These are phyloP conservation scores for Apamea epomidion DNA, from an alignment of 2,888 invertebrate genomes.

Conservation along the genomic window DNA sequence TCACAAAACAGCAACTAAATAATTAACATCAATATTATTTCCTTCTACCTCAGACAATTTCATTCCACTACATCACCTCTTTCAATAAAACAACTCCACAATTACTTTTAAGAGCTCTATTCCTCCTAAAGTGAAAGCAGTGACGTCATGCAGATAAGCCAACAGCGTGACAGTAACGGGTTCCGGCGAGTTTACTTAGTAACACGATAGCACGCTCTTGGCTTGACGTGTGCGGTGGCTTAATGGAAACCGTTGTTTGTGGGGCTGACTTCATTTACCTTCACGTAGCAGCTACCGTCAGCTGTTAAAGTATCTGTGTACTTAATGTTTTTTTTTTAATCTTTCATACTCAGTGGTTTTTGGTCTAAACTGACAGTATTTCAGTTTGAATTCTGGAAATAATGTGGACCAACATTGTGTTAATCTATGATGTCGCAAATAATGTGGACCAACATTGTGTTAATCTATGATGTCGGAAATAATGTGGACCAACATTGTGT, in stretches of 20 bases:
- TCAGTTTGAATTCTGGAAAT: background rate
- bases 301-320: slow-evolving; percentile 1
- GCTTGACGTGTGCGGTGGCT: slow-evolving; percentile 43
- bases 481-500: too few species aligned
- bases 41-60: background rate
- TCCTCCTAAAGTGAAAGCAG: background rate
- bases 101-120: slow-evolving; percentile 25
- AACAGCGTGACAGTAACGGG: slow-evolving; percentile 40
- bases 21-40: background rate
- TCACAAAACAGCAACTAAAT: background rate
- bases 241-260: slow-evolving; percentile 63
- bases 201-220: slow-evolving; percentile 49
- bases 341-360: background rate
- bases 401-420: too few species aligned
- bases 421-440: too few species aligned
- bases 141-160: slow-evolving; percentile 50
- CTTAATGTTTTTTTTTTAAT: background rate
- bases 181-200: slow-evolving; percentile 39
- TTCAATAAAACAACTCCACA: slow-evolving; percentile 5
- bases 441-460: background rate
- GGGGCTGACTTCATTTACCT: slow-evolving; percentile 45
- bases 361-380: background rate
- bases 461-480: background rate
- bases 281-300: slow-evolving; percentile 18
- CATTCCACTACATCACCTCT: background rate